Evolutionary conservation across 2,113 vertebrate genomes (phyloP), one percentile per base, ranked within the genome.

Genomic region (Oncorhynchus nerka): DNA sequence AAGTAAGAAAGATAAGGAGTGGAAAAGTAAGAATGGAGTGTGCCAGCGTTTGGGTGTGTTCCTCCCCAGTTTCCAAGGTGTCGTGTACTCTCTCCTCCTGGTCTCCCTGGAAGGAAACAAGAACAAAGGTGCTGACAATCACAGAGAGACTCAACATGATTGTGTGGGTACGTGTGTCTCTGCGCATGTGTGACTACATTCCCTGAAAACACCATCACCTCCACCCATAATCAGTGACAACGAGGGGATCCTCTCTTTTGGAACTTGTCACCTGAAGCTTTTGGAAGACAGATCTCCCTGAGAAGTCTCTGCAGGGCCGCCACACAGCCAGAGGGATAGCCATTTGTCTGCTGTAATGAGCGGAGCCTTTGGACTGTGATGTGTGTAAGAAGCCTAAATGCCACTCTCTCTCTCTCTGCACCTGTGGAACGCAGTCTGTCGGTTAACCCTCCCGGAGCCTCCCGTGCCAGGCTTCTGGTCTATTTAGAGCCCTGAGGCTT

Each of bases 31-130:
- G 89, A 88, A 89, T 68, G 85, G 89, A 83, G 87, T 83, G 87
- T n/a, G n/a, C n/a, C n/a, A n/a, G n/a, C n/a, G n/a, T 94, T 93
- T 91, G 90, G 86, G 82, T 91, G 90, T 94, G 90, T 93, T 94
- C 89, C 73, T 68, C 20, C 75, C 90, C 87, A 75, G 83, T 77
- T 86, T 88, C 86, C 83, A 91, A 89, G 86, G 65, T 77, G 84
- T 89, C 77, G 83, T 81, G 84, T 87, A 84, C 84, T 85, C 89
- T 87, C 81, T 84, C 83, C 86, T 84, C 83, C 86, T 76, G 75
- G 12, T 30, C 0, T 80, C 84, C 82, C 93, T 85, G 91, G 82
- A 91, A 92, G 85, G 90, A 83, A 84, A 76, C 49, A 82, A n/a
- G 28, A 74, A 74, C 8, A 78, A 12, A 39, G 22, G 1, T 65